Conservation (phyloP, 2,797 vertebrate genomes). For the Sebastes nivosus region DNA sequence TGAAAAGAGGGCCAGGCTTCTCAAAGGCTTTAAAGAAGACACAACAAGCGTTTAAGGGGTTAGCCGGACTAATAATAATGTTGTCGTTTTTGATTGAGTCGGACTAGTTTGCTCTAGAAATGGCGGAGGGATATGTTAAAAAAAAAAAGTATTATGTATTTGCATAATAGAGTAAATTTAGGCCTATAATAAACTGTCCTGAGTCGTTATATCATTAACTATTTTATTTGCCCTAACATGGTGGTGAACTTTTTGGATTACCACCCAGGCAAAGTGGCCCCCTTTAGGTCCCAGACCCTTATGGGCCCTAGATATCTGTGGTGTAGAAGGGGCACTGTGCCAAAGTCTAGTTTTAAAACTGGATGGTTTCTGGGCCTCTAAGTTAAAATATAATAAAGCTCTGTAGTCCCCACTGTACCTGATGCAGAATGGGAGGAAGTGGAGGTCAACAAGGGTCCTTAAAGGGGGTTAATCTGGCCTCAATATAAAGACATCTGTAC, state of each 20-base stretch:
- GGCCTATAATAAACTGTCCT: neutral
- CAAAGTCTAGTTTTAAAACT: neutral
- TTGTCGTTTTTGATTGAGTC: neutral
- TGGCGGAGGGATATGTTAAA: neutral
- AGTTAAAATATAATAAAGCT: neutral
- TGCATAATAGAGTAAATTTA: neutral
- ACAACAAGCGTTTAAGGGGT: neutral
- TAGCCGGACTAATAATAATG: conserved; percentile 1
- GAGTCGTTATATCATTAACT: neutral
- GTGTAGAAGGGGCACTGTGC: neutral
- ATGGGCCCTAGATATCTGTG: neutral
- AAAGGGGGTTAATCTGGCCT: neutral
- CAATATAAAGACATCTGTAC: neutral
- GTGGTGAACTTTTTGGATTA: neutral
- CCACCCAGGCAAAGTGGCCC: neutral
- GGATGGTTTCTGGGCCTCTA: neutral
- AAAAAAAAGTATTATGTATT: neutral
- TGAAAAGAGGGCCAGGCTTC: conserved; percentile 15
- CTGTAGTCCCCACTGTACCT: neutral
- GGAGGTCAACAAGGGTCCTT: neutral
- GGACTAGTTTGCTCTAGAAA: neutral
- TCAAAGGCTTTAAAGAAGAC: conserved; percentile 5
- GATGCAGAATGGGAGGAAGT: neutral
- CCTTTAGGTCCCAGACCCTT: neutral
- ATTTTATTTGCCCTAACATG: neutral